These are phyloP conservation scores for Onthophagus sagittarius DNA, from an alignment of 2,888 invertebrate genomes.

Conservation along the genomic window DNA sequence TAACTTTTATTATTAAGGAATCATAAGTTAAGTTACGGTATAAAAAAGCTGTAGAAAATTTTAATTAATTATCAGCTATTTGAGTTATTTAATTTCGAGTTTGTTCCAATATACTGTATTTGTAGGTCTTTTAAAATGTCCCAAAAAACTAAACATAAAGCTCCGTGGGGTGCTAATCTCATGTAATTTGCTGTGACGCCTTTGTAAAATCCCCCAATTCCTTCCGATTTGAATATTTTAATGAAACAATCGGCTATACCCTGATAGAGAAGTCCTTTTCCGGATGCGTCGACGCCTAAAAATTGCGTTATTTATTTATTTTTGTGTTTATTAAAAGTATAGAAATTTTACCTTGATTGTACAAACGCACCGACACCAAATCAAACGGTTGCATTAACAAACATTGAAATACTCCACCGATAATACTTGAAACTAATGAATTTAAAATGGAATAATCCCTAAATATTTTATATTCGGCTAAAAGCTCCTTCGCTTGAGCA, in stretches of 20 bases:
- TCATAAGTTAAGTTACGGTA: no score
- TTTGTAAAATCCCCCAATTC: slow-evolving; percentile 81
- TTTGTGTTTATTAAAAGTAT: no score
- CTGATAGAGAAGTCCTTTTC: slow-evolving; percentile 63
- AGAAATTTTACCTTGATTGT: slow-evolving; percentile 70
- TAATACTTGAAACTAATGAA: slow-evolving; percentile 65
- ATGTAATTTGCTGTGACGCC: slow-evolving; percentile 85
- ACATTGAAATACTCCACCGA: slow-evolving; percentile 73
- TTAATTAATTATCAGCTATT: no score
- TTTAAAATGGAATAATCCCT: slow-evolving; percentile 53
- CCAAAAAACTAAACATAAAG: slow-evolving; percentile 84
- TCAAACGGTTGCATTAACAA: slow-evolving; percentile 82
- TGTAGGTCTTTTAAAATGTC: slow-evolving; percentile 62
- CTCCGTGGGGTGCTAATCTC: slow-evolving; percentile 85
- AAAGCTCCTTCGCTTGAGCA: slow-evolving; percentile 57
- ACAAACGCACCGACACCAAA: slow-evolving; percentile 82
- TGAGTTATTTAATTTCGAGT: slow-evolving; percentile 22
- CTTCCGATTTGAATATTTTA: slow-evolving; percentile 74
- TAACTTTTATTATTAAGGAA: no score
- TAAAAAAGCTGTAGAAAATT: no score
- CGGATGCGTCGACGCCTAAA: slow-evolving; percentile 59
- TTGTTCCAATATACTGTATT: slow-evolving; percentile 47
- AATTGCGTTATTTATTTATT: no score
- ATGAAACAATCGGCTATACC: slow-evolving; percentile 71
- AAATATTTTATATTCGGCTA: slow-evolving; percentile 41